Percentiles rank a stretch among this genome's conserved stretches.
Evolutionary conservation across 1,140 invertebrate species (phyloP).

Genomic region (Drosophila ambigua): DNA sequence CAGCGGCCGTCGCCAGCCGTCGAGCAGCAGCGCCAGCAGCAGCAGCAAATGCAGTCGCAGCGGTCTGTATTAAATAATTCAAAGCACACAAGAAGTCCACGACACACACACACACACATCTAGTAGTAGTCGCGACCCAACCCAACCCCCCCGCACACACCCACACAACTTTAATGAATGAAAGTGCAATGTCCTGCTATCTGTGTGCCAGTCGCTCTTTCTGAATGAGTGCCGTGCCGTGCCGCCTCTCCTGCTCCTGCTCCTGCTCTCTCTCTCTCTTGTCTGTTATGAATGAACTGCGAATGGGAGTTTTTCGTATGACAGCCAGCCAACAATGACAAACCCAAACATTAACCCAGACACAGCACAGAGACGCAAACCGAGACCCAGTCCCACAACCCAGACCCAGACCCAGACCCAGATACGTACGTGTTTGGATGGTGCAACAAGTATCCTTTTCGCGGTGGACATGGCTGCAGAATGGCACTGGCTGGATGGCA

Average conservation of each 20-base stretch:
- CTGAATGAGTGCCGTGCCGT: conserved; percentile 49
- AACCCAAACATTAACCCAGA: too few species aligned
- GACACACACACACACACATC: too few species aligned
- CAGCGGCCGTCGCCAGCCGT: conserved; percentile 46
- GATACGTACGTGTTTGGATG: background rate
- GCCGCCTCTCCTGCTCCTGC: conserved; percentile 10
- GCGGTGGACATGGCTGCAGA: conserved; percentile 6
- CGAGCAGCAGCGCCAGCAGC: conserved; percentile 70
- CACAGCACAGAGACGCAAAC: background rate
- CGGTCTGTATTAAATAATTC: conserved; percentile 48
- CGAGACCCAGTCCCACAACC: background rate
- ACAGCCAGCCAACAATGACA: too few species aligned
- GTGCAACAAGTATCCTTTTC: conserved; percentile 51
- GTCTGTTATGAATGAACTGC: conserved; percentile 66
- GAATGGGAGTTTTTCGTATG: conserved; percentile 42
- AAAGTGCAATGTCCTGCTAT: conserved; percentile 48
- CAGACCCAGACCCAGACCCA: background rate
- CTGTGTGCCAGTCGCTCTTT: conserved; percentile 37
- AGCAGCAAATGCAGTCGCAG: conserved; percentile 74
- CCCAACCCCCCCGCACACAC: too few species aligned
- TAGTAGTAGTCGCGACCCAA: too few species aligned
- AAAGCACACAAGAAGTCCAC: too few species aligned
- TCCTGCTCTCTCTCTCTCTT: background rate
- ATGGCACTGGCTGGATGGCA: conserved; percentile 26
- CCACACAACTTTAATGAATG: conserved; percentile 69